These are phyloP conservation scores for Sebastes iracundus DNA, from an alignment of 2,797 vertebrate species.

Conservation along the genomic window DNA sequence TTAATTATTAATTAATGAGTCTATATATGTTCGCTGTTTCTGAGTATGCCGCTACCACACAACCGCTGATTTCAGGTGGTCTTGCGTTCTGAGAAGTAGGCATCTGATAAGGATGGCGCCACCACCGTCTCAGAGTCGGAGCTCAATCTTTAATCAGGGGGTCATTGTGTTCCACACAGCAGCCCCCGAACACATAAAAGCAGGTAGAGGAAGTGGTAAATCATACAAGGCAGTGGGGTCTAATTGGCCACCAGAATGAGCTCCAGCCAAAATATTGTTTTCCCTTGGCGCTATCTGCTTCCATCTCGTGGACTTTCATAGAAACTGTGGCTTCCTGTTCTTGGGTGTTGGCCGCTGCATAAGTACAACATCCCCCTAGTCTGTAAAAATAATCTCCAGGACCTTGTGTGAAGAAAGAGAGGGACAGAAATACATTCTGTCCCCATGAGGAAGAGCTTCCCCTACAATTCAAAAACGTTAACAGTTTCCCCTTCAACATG, in stretches of 20 bases:
- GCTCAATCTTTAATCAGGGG: conserved; percentile 81
- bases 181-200: conserved; percentile 74
- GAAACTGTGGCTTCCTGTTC: conserved; percentile 92
- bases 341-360: conserved; percentile 83
- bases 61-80: conserved; percentile 65
- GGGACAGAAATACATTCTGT: conserved; percentile 86
- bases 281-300: conserved; percentile 87
- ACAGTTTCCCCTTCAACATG: conserved; percentile 65
- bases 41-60: conserved; percentile 3
- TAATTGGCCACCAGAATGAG: conserved; percentile 82
- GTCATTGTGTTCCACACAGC: conserved; percentile 79
- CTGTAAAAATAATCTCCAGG: conserved; percentile 91
- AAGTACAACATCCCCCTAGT: conserved; percentile 85
- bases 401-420: conserved; percentile 83
- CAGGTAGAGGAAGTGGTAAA: conserved; percentile 84
- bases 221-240: conserved; percentile 79
- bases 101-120: conserved; percentile 82
- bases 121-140: conserved; percentile 64
- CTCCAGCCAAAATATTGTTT: conserved; percentile 83
- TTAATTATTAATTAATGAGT: neutral
- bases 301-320: conserved; percentile 89
- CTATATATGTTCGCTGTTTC: neutral
- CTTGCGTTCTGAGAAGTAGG: conserved; percentile 63
- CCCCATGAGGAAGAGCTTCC: conserved; percentile 75
- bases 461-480: conserved; percentile 60